Evolutionary conservation across 2,113 vertebrate species (phyloP), one percentile per base, ranked within the genome.

Genomic region (Nannospalax galili): DNA sequence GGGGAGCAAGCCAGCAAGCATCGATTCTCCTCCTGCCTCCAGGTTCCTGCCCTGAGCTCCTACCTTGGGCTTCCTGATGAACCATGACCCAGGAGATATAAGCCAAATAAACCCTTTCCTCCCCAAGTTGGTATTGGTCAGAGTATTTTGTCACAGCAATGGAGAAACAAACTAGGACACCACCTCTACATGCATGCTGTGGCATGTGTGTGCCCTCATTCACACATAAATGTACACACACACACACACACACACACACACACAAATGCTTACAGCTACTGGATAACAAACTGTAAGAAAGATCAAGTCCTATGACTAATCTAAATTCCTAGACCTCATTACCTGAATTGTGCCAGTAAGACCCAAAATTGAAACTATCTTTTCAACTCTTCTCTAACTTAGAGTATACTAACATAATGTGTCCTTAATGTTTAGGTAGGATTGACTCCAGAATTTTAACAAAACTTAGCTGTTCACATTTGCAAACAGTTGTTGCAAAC

Each of bases 301-400:
- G 45, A 32, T 37, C 42, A 92, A 74, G 22, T 42, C 10, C 28
- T 56, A 24, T 5, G 45, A 42, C 26, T 60, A 77, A 69, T 62
- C 30, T 40, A 45, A 48, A 67, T 45, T 89, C 28, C 32, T 48
- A 58, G 8, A 6, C 62, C 42, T 92, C 80, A 26, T 75, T 48
- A 65, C 32, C 88, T 75, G 67, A 92, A 37, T 37, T 60, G 42
- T 65, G 17, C 87, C 70, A 42, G 16, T 42, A 87, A 92, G 80
- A 65, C 19, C 70, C 65, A 84, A 93, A 79, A 74, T 84, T 74
- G 15, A 95, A 96, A 79, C 40, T 37, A 87, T n/a, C 24, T 52
- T 92, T 93, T 89, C 56, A 74, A 86, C 19, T 75, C 7, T 56
- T 62, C 37, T 88, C 52, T 94, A 90, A 95, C 40, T 81, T 89